A percentile compares a stretch with the other conserved stretches of the same genome.
phyloP scores from a whole-genome alignment of 2,113 vertebrate genomes.

The Phainopepla nitens region DNA sequence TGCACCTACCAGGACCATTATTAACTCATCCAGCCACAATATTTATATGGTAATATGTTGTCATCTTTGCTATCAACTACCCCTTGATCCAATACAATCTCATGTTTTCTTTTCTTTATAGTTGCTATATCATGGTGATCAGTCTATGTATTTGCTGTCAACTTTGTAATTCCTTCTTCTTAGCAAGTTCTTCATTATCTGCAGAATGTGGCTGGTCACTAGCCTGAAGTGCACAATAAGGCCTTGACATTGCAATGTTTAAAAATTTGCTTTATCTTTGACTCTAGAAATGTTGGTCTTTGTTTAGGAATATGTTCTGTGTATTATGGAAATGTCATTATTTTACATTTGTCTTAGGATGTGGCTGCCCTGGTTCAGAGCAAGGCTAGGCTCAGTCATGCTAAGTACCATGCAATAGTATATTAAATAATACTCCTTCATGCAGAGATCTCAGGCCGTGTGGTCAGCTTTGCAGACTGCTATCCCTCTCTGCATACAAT shows the following conservation, averaged over 20 bases:
- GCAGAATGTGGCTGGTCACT: neutral
- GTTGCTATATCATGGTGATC: neutral
- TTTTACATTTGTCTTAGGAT: neutral
- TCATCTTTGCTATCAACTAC: neutral
- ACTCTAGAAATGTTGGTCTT: neutral
- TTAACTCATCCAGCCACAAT: neutral
- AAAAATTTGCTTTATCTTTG: neutral
- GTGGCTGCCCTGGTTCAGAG: neutral
- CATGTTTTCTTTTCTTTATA: neutral
- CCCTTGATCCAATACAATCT: neutral
- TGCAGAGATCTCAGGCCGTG: neutral
- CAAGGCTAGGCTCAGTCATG: neutral
- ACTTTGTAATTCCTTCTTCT: neutral
- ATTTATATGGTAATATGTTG: neutral
- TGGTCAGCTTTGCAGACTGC: neutral
- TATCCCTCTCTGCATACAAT: neutral
- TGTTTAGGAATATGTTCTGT: neutral
- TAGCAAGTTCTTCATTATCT: neutral
- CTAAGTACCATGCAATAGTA: neutral
- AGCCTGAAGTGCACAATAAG: neutral
- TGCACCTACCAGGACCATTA: neutral
- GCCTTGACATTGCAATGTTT: neutral
- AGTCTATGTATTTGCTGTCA: neutral
- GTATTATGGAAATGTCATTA: neutral
- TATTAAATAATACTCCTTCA: neutral